phyloP scores from a whole-genome alignment of 2,113 vertebrate species.

The Myxocyprinus asiaticus region DNA sequence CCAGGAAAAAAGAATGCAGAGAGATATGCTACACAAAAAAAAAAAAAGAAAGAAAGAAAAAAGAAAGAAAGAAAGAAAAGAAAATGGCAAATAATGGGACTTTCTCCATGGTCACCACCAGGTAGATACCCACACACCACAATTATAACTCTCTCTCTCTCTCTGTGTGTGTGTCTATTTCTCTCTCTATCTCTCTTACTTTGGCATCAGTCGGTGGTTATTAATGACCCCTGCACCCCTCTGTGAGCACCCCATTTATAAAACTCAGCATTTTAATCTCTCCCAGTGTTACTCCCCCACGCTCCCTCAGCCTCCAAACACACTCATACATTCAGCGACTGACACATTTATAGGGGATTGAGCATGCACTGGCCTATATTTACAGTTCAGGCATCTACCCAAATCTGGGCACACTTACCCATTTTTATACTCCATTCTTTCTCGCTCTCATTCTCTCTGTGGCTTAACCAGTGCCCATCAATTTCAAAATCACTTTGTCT shows the following conservation, averaged over 20 bases:
- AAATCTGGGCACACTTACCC: no score
- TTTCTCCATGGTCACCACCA: conserved; percentile 8
- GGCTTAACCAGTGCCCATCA: not conserved
- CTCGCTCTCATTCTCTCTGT: not conserved
- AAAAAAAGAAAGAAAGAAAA: not conserved
- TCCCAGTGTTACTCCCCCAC: conserved; percentile 44
- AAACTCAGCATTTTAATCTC: conserved; percentile 59
- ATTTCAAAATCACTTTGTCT: not conserved
- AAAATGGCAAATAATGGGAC: not conserved
- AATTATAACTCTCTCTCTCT: not conserved
- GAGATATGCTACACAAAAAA: not conserved
- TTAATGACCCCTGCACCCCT: conserved; percentile 51
- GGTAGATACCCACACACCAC: not conserved
- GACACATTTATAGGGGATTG: conserved; percentile 45
- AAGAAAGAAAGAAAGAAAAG: not conserved
- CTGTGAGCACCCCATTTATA: conserved; percentile 54
- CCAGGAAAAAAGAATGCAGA: not conserved
- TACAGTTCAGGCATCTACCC: not conserved
- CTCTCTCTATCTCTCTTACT: not conserved
- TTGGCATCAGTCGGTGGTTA: conserved; percentile 46
- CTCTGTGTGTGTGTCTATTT: not conserved
- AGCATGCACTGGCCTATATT: conserved; percentile 18
- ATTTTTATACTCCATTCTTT: not conserved
- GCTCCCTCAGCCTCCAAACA: conserved; percentile 40
- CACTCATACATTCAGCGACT: conserved; percentile 42